Conservation (phyloP, 37 sponge, comb jelly and placozoan species). For the Bolinopsis microptera region DNA sequence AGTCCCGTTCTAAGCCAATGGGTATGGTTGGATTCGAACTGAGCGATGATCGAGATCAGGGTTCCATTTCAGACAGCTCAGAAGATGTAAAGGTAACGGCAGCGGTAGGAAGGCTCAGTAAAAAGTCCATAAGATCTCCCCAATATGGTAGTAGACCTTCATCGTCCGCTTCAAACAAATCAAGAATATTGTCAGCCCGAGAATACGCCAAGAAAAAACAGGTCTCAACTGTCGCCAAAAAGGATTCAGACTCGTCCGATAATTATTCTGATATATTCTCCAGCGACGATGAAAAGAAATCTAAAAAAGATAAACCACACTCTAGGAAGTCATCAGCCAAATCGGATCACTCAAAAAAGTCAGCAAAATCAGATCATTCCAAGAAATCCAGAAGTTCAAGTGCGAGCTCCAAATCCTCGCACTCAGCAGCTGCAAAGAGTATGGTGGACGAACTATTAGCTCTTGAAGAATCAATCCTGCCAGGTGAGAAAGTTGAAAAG, state of each 20-base stretch:
- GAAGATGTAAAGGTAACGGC: neutral
- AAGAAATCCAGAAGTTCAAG: neutral
- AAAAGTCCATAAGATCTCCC: neutral
- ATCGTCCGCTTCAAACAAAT: neutral
- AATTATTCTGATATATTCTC: neutral
- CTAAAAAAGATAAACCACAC: neutral
- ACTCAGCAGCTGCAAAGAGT: neutral
- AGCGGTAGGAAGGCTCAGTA: neutral
- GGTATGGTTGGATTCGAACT: constrained; percentile 16
- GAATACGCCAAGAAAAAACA: neutral
- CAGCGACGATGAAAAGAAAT: neutral
- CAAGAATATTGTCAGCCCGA: neutral
- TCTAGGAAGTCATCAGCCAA: neutral
- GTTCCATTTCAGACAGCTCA: neutral
- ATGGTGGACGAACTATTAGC: neutral
- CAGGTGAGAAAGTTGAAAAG: neutral
- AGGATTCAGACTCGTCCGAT: neutral
- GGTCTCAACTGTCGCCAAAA: neutral
- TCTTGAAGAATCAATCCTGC: neutral
- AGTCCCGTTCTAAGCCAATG: neutral
- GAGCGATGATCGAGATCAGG: neutral
- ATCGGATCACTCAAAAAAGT: neutral
- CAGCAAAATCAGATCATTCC: neutral
- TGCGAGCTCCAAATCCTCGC: too few relatives aligned
- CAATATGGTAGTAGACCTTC: too few relatives aligned